These are phyloP conservation scores for Neolamprologus kungweensis DNA, from an alignment of 2,113 vertebrate species.

Conservation along the genomic window DNA sequence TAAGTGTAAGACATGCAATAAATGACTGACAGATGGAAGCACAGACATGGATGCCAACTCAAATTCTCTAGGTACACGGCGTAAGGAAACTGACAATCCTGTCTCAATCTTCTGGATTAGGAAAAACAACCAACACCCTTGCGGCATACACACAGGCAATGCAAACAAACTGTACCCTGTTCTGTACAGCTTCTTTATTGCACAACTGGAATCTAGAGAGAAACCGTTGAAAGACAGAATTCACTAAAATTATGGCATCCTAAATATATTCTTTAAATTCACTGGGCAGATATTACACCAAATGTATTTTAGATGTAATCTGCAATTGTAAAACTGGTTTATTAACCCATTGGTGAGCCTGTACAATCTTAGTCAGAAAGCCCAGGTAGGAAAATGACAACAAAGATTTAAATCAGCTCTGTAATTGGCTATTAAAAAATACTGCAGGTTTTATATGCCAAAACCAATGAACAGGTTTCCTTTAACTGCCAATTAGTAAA, in stretches of 20 bases:
- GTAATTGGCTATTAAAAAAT: background rate
- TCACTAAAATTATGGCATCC: background rate
- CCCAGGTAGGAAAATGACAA: background rate
- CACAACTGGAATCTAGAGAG: background rate
- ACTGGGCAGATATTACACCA: background rate
- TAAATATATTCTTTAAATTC: background rate
- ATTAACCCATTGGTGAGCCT: background rate
- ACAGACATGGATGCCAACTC: slow-evolving; percentile 23
- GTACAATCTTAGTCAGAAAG: background rate
- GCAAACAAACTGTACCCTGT: slow-evolving; percentile 29
- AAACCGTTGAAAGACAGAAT: background rate
- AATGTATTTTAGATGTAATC: background rate
- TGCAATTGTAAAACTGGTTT: background rate
- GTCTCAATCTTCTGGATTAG: slow-evolving; percentile 37
- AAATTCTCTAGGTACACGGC: slow-evolving; percentile 23
- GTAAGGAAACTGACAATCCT: slow-evolving; percentile 48
- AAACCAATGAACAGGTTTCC: background rate
- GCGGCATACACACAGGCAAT: background rate
- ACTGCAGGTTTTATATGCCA: background rate
- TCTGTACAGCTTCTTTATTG: background rate
- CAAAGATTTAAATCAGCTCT: background rate
- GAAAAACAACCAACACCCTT: slow-evolving; percentile 8
- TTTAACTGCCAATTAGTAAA: background rate
- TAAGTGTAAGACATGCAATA: slow-evolving; percentile 31
- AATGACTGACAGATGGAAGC: slow-evolving; percentile 57